Evolutionary conservation across 2,113 vertebrate genomes (phyloP).

Genomic region (Furnarius figulus): DNA sequence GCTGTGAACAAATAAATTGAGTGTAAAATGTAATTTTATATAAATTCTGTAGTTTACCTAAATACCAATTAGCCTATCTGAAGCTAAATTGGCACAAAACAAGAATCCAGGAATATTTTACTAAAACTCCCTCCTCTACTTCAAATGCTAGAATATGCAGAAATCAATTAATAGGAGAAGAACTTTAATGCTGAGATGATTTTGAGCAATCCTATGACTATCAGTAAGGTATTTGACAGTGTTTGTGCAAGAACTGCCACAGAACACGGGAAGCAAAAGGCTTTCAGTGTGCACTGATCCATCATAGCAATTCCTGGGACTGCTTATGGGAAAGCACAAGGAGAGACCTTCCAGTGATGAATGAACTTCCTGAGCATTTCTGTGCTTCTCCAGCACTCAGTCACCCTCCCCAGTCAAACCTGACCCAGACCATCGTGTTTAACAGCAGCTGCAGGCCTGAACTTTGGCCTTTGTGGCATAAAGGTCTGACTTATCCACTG

Average conservation of each 20-base stretch:
- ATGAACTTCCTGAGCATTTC: neutral
- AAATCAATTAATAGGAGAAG: neutral
- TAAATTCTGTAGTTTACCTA: neutral
- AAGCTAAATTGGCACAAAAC: neutral
- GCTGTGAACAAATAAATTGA: neutral
- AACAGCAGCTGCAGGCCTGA: neutral
- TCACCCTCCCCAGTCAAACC: neutral
- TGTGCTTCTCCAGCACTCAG: neutral
- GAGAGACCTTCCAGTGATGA: neutral
- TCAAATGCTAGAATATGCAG: neutral
- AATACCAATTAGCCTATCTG: neutral
- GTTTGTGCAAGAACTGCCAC: neutral
- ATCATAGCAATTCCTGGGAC: fast-evolving
- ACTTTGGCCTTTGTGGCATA: neutral
- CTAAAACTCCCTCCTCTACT: neutral
- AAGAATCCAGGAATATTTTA: neutral
- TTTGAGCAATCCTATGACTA: neutral
- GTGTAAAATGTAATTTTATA: neutral
- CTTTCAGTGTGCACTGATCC: no score
- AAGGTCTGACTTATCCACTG: neutral
- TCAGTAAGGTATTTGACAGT: neutral
- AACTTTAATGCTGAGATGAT: neutral
- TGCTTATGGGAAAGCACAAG: fast-evolving
- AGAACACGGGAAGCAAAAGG: neutral
- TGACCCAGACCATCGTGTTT: neutral